Evolutionary conservation across 2,888 invertebrate species (phyloP).

Genomic region (Pollenia angustigena): DNA sequence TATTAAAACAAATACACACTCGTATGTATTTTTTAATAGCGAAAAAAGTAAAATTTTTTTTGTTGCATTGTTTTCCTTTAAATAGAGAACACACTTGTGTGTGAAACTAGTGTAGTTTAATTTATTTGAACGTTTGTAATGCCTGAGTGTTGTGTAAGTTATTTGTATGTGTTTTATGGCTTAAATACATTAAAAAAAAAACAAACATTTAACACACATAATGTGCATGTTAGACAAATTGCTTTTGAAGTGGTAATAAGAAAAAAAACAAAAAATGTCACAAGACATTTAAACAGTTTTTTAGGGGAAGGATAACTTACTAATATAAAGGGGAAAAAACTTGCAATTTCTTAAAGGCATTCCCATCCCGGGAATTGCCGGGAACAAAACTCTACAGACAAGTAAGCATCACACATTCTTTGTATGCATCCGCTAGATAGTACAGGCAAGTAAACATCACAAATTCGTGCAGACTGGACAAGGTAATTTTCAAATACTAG

Average conservation of each 20-base stretch:
- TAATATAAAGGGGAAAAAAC: neutral
- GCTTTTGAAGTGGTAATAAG: slow-evolving; percentile 56
- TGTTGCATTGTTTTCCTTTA: slow-evolving; percentile 13
- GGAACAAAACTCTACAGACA: too few relatives aligned
- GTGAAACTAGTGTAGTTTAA: slow-evolving; percentile 12
- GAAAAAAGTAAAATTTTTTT: slow-evolving; percentile 19
- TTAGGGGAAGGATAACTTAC: slow-evolving; percentile 46
- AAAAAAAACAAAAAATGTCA: slow-evolving; percentile 51
- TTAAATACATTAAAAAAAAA: slow-evolving; percentile 39
- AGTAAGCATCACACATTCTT: too few relatives aligned
- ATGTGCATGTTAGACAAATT: slow-evolving; percentile 71
- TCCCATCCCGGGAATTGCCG: too few relatives aligned
- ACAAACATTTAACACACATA: slow-evolving; percentile 59
- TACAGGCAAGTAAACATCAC: too few relatives aligned
- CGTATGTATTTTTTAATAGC: neutral
- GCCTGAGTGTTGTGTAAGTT: neutral
- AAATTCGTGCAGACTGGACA: too few relatives aligned
- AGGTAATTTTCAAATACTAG: too few relatives aligned
- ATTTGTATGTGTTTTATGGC: slow-evolving; percentile 25
- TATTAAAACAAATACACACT: neutral
- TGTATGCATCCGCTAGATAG: too few relatives aligned
- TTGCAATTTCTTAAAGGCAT: too few relatives aligned
- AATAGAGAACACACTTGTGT: slow-evolving; percentile 9
- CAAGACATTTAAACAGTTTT: slow-evolving; percentile 35
- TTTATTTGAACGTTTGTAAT: neutral